Evolutionary conservation across 2,888 invertebrate genomes (phyloP).

Genomic region (Ceraclea dissimilis): DNA sequence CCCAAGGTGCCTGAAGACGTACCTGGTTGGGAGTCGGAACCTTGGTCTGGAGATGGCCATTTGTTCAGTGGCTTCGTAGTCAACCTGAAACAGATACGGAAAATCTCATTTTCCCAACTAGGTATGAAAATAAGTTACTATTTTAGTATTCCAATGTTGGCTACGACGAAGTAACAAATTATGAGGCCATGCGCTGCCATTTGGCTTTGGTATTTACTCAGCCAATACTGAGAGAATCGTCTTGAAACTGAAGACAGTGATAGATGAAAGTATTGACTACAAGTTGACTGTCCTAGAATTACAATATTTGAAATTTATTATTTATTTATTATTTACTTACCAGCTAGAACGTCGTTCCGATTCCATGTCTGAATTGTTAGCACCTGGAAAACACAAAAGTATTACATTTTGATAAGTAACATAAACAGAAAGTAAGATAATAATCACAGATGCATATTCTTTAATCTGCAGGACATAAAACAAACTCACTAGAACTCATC

Average conservation of each 20-base stretch:
- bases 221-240: no score
- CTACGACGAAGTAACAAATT: no score
- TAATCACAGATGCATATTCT: neutral
- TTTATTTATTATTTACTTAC: no score
- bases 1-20: neutral
- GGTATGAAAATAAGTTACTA: no score
- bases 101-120: slow-evolving; percentile 1
- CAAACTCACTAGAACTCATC: neutral
- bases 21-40: slow-evolving; percentile 28
- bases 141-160: no score
- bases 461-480: neutral
- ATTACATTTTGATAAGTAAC: neutral
- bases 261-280: no score
- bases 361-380: slow-evolving; percentile 2
- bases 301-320: no score
- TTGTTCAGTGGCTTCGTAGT: slow-evolving; percentile 39
- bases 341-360: slow-evolving; percentile 19
- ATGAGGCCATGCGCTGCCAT: no score
- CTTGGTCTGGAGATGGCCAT: slow-evolving; percentile 35
- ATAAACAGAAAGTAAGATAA: neutral
- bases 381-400: slow-evolving; percentile 8
- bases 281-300: no score
- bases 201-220: no score
- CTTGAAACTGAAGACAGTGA: no score
- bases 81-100: slow-evolving; percentile 31